Evolutionary conservation across 2,888 invertebrate species (phyloP), one percentile per base, ranked within the genome.

Genomic region (Eutolmus rufibarbis): DNA sequence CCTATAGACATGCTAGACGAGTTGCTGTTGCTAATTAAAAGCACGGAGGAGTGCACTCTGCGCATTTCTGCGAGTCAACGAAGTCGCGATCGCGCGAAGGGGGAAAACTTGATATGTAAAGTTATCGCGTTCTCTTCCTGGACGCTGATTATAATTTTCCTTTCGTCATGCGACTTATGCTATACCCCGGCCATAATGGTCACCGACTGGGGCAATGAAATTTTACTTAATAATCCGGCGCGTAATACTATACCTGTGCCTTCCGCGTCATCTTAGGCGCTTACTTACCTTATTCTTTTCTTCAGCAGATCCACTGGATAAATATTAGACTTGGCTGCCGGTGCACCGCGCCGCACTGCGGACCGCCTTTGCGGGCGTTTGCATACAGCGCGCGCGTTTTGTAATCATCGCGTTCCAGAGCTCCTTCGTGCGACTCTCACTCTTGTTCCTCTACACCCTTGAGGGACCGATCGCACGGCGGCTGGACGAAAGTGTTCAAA

Each of bases 71-170:
- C 40, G 34, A 40, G 28, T 76, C 34, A 76, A 31, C 76, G 28
- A 66, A 66, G 28, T 66, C 28, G 66, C 66, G 66, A 66, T 19
- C n/a, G 34, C 66, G 28, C 19, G 46, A 37, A 81, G 34, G 81
- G 56, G 51, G 46, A 81, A 81, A 81, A 81, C 81, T 81, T 81
- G 81, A 84, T 84, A 84, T 57, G 66, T 57, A 66, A 84, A 84
- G 84, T 84, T 84, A 84, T 84, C 84, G 74, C 74, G 74, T 84
- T 84, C 57, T 84, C 84, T 84, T 84, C 84, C 84, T 84, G 84
- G 51, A 84, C 74, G 84, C 74, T 19, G 84, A 84, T 84, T 84
- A 84, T 74, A 74, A 84, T 84, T 46, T 84, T 84, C 66, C 81
- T 81, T 81, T 81, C 81, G 81, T 81, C 81, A 81, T 81, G 81